Evolutionary conservation across 2,888 invertebrate genomes (phyloP).

Genomic region (Spicauda simplicius): DNA sequence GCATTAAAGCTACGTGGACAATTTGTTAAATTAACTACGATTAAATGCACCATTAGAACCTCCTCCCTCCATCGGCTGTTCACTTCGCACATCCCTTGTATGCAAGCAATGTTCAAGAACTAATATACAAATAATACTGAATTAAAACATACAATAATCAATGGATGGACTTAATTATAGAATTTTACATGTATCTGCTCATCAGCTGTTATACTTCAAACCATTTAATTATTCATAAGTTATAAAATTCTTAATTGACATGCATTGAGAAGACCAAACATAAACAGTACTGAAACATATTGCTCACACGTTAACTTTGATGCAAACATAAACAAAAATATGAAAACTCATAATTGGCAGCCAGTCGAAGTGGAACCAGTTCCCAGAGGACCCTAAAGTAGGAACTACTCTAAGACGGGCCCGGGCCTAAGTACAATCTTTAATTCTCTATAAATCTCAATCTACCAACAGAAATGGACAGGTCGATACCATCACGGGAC

Average conservation of each 20-base stretch:
- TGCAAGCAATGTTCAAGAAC: constrained; percentile 67
- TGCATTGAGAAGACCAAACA: constrained; percentile 50
- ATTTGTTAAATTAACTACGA: constrained; percentile 77
- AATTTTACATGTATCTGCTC: constrained; percentile 23
- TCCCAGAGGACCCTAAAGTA: constrained; percentile 50
- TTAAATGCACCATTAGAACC: constrained; percentile 81
- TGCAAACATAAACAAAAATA: constrained; percentile 54
- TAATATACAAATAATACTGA: constrained; percentile 66
- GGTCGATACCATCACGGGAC: constrained; percentile 38
- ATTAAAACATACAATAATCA: constrained; percentile 48
- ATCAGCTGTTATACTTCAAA: constrained; percentile 9
- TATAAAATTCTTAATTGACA: constrained; percentile 66
- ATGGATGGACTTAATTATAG: constrained; percentile 56
- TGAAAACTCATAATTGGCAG: constrained; percentile 46
- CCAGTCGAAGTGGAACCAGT: constrained; percentile 37
- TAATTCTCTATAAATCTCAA: constrained; percentile 58
- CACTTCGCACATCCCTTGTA: constrained; percentile 55
- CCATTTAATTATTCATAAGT: constrained; percentile 13
- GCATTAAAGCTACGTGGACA: constrained; percentile 80
- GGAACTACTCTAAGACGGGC: constrained; percentile 47
- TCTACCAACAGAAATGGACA: constrained; percentile 58
- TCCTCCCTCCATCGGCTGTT: constrained; percentile 57
- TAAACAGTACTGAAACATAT: constrained; percentile 48
- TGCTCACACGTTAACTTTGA: constrained; percentile 67
- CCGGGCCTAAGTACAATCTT: constrained; percentile 63